Evolutionary conservation across 2,888 invertebrate genomes (phyloP), one percentile per base, ranked within the genome.

Genomic region (Pristionchus exspectatus): DNA sequence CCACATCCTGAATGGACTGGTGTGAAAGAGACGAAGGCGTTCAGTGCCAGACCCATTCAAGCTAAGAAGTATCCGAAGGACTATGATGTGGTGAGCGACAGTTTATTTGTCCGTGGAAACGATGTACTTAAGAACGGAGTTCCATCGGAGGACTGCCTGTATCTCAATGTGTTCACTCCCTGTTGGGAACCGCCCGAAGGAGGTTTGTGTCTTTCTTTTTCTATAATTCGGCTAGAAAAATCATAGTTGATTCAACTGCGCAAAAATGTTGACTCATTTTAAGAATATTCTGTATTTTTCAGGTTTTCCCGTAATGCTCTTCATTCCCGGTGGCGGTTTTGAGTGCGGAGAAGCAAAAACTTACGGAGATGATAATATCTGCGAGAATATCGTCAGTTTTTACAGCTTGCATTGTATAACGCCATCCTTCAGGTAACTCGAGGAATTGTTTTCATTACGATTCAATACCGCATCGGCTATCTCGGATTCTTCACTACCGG

Each of bases 151-250:
- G 92, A 92, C 59, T 92, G 91, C 69, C 90, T 92, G 9, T 30
- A 77, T 14, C 81, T 92, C 50, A 92, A 92, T 83, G 92, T 92
- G 18, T 92, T 92, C 86, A 89, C 91, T 4, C 92, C 92, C 27
- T 54, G 50, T 63, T 59, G 86, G 59, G 74, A 74, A 30, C n/a
- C 74, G 2, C 74, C 74, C 9, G 27, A 33, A 33, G 38, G 7
- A 74, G 74, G 74, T 74, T n/a, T 14, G 69, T 30, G 69, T 1
- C 63, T 69, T 9, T 12, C 27, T 2, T 69, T 69, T n/a, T 69
- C 30, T 14, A 30, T n/a, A 30, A n/a, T n/a, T 63, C 44, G 44
- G 44, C 0, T 63, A 63, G 24, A 63, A 7, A 9, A n/a, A 27
- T n/a, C 12, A 27, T 66, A 66, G 59, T 24, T 66, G n/a, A 66